Evolutionary conservation across 2,888 invertebrate genomes (phyloP), one percentile per base, ranked within the genome.

Genomic region (Byasa hedistus): DNA sequence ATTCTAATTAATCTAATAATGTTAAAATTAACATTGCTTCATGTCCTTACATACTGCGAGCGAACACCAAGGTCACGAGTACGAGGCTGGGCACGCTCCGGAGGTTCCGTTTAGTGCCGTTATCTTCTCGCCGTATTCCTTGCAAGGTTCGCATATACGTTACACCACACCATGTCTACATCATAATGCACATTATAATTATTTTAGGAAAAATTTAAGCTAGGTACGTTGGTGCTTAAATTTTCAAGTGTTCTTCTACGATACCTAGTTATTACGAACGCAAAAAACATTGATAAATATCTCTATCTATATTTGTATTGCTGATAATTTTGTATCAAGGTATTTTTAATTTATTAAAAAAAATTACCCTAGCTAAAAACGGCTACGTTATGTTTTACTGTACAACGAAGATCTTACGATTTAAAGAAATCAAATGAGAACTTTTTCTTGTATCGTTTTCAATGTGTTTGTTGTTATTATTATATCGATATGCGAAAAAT

Each of bases 21-120:
- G 85, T 91, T 91, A 90, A 89, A 91, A 90, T 91, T 91, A 91
- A 90, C 89, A 91, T 91, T 91, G 91, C 91, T 91, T 91, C 76
- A 78, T 82, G 81, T 86, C 79, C 82, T 85, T 87, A 86, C 74
- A 82, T 82, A 85, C 23, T 64, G 79, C 76, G 76, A 76, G 72
- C 73, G 81, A 75, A 75, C 77, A 77, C 75, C 77, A 75, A 77
- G 76, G 75, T 71, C 72, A 66, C 69, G 75, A 75, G 73, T 70
- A 72, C 72, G 72, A 73, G 71, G 70, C 75, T 71, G 77, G 75
- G 72, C 69, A 72, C 73, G 71, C 72, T 65, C 72, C 68, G 65
- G 69, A 61, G 62, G 61, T 70, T 72, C 68, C 69, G 73, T 72
- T 87, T 87, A 89, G 89, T 88, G 84, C 90, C 90, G 89, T 89